phyloP scores from a whole-genome alignment of 2,888 invertebrate species.

The Diplolepis rosae region DNA sequence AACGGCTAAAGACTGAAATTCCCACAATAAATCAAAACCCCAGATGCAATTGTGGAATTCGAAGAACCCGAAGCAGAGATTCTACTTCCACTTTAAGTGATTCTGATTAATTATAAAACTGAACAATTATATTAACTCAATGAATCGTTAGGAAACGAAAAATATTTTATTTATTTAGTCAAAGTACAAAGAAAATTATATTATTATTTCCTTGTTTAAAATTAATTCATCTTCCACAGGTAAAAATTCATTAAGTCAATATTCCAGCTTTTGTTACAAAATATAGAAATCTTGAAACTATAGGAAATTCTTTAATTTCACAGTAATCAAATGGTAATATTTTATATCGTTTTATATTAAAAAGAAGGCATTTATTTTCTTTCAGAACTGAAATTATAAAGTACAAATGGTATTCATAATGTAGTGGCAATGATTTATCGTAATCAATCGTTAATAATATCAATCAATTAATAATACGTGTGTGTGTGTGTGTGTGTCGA shows the following conservation, averaged over 20 bases:
- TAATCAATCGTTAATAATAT: slow-evolving; percentile 72
- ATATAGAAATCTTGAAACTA: too few species aligned
- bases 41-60: neutral
- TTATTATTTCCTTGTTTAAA: too few species aligned
- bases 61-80: neutral
- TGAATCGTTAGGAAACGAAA: neutral
- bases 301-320: too few species aligned
- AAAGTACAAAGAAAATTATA: too few species aligned
- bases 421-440: slow-evolving; percentile 70
- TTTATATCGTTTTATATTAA: slow-evolving; percentile 61
- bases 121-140: neutral
- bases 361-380: slow-evolving; percentile 74
- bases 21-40: neutral
- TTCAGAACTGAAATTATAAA: slow-evolving; percentile 70
- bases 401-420: slow-evolving; percentile 73
- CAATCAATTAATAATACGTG: slow-evolving; percentile 67
- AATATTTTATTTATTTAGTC: too few species aligned
- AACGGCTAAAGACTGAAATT: neutral
- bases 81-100: neutral
- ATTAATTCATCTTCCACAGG: too few species aligned
- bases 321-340: neutral
- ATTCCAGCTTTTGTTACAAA: too few species aligned
- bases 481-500: slow-evolving; percentile 55
- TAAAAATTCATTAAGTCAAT: too few species aligned
- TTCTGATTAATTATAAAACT: neutral